Conservation (phyloP, 2,888 invertebrate species). For the Agelastica alni region DNA sequence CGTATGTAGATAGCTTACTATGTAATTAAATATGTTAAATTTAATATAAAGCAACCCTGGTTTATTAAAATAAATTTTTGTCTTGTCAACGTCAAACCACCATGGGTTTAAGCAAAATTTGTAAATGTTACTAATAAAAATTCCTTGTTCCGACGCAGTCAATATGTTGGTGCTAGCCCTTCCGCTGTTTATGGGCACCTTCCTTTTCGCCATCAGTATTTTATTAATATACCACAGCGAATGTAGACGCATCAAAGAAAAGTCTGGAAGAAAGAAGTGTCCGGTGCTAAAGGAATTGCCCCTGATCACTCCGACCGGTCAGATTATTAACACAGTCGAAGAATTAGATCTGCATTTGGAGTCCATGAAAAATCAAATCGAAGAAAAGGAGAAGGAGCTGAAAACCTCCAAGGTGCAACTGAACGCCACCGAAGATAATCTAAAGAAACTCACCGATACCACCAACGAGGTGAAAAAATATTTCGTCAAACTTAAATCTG, state of each 20-base stretch:
- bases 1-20: no score
- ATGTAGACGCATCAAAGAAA: slow-evolving; percentile 41
- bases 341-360: slow-evolving; percentile 49
- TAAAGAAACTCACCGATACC: slow-evolving; percentile 46
- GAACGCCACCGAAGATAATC: slow-evolving; percentile 41
- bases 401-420: slow-evolving; percentile 42
- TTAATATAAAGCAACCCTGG: no score
- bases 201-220: slow-evolving; percentile 46
- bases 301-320: slow-evolving; percentile 42
- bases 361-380: slow-evolving; percentile 44
- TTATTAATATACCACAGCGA: slow-evolving; percentile 43
- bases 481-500: slow-evolving; percentile 44
- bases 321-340: slow-evolving; percentile 46
- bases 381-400: slow-evolving; percentile 47
- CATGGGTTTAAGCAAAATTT: slow-evolving; percentile 17
- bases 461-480: slow-evolving; percentile 46
- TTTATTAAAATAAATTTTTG: no score
- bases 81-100: slow-evolving; percentile 25
- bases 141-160: slow-evolving; percentile 5
- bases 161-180: slow-evolving; percentile 41
- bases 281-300: slow-evolving; percentile 42
- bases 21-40: no score
- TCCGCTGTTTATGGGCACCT: slow-evolving; percentile 41
- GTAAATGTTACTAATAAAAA: slow-evolving; percentile 8
- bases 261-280: slow-evolving; percentile 22